These are phyloP conservation scores for Eonycteris spelaea DNA, from an alignment of 2,113 vertebrate genomes.

Conservation along the genomic window DNA sequence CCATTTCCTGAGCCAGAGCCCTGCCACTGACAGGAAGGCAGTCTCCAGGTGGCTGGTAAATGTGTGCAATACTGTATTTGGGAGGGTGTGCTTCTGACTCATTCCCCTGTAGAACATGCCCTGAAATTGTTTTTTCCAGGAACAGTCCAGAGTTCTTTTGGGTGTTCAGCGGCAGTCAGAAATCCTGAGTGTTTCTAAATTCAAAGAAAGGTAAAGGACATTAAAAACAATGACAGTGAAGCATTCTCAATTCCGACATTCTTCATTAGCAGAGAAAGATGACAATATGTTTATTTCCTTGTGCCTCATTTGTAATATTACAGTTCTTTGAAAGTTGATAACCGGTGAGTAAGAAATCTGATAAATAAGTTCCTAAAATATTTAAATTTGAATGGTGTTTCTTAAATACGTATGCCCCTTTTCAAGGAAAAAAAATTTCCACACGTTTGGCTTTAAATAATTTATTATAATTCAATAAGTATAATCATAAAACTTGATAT, in stretches of 20 bases:
- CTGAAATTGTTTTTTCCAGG: background rate
- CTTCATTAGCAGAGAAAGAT: background rate
- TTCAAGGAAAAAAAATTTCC: background rate
- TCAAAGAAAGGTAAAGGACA: background rate
- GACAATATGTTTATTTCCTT: background rate
- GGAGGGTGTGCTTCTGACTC: background rate
- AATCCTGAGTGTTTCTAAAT: background rate
- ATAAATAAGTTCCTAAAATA: background rate
- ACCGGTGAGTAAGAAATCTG: background rate
- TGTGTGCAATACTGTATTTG: accelerated
- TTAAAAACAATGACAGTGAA: background rate
- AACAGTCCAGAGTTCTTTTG: too few relatives aligned
- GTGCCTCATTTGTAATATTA: background rate
- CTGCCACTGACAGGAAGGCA: accelerated
- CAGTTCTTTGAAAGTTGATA: background rate
- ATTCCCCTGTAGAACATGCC: background rate
- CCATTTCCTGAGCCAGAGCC: accelerated
- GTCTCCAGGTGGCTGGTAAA: accelerated
- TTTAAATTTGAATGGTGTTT: background rate
- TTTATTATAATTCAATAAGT: background rate
- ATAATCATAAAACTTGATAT: background rate
- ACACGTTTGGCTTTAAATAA: background rate
- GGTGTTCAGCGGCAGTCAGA: background rate
- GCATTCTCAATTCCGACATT: background rate
- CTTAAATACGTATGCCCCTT: background rate